Conservation (phyloP, 2,113 vertebrate genomes). For the Regulus satrapa region DNA sequence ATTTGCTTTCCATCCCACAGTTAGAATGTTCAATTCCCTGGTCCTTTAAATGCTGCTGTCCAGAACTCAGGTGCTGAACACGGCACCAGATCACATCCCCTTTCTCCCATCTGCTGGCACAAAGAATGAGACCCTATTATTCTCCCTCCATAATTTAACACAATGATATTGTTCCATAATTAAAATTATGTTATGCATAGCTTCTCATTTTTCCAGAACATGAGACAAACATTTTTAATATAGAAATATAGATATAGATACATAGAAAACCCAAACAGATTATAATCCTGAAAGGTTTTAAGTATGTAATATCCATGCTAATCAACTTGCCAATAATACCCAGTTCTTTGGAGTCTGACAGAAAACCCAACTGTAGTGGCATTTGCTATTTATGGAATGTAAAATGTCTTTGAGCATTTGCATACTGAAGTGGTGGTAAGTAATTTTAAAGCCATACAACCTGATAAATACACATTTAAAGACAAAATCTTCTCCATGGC, state of each 20-base stretch:
- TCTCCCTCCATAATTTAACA: neutral
- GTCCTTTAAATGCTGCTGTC: constrained; percentile 55
- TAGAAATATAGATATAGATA: neutral
- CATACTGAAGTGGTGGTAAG: neutral
- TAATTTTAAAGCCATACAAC: neutral
- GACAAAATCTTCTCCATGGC: neutral
- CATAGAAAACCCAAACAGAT: neutral
- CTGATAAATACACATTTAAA: neutral
- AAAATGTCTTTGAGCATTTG: neutral
- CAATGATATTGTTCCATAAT: accelerated
- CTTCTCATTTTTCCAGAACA: neutral
- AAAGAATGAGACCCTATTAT: neutral
- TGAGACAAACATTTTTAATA: neutral
- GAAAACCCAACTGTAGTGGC: neutral
- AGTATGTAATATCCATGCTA: neutral
- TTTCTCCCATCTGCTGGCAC: neutral
- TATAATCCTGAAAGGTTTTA: neutral
- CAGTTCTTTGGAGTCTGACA: neutral
- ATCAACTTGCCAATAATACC: neutral
- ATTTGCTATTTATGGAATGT: neutral
- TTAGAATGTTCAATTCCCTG: accelerated
- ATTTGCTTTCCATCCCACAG: neutral
- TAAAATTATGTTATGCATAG: neutral
- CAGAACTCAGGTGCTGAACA: constrained; percentile 69
- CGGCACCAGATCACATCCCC: accelerated